Evolutionary conservation across 2,113 vertebrate species (phyloP).

Genomic region (Myocastor coypus): DNA sequence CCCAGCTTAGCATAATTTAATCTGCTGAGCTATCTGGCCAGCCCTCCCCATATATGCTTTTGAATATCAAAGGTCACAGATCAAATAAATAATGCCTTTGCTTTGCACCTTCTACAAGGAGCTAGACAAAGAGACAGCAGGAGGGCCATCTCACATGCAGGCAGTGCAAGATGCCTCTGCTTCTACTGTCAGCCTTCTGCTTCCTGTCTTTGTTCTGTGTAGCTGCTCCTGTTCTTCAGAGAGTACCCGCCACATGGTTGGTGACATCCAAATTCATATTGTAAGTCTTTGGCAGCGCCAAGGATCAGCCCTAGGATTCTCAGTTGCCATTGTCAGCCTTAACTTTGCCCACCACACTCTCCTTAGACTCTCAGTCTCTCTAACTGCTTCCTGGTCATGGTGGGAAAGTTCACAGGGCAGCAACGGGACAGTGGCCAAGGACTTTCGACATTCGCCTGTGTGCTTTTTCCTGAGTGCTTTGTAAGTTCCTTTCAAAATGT

Average conservation of each 20-base stretch:
- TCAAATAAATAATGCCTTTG: neutral
- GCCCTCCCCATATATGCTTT: neutral
- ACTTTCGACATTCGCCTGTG: neutral
- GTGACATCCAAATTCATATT: constrained; percentile 43
- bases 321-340: constrained; percentile 5
- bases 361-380: neutral
- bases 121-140: accelerated
- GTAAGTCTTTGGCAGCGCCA: neutral
- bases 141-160: neutral
- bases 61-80: neutral
- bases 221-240: neutral
- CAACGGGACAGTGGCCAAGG: neutral
- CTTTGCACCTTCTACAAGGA: neutral
- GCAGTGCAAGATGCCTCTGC: accelerated
- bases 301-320: constrained; percentile 28
- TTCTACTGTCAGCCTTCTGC: neutral
- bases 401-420: neutral
- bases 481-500: neutral
- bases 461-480: neutral
- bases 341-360: neutral
- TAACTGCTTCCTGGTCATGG: neutral
- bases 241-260: neutral
- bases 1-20: too few relatives aligned
- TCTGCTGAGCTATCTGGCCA: too few relatives aligned
- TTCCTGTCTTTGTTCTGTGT: neutral